These are phyloP conservation scores for Lamellibrachia columna DNA, from an alignment of 2,888 invertebrate genomes.

Conservation along the genomic window DNA sequence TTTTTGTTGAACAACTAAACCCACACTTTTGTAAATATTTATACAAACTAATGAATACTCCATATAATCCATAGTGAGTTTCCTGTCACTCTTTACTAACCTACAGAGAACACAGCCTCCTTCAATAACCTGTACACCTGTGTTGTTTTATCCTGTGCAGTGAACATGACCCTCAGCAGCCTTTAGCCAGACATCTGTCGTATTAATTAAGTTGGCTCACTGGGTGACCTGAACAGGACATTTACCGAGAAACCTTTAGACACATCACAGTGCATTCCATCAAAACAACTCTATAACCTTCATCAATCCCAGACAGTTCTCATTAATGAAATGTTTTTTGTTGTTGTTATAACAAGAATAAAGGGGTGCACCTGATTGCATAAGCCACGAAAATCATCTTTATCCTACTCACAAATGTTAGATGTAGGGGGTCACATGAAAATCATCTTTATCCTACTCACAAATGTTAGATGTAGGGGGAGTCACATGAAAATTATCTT, in stretches of 20 bases:
- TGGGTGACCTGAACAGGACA: not conserved
- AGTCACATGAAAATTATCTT: too few relatives aligned
- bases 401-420: too few relatives aligned
- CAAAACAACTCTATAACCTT: not conserved
- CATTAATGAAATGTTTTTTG: not conserved
- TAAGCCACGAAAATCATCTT: not conserved
- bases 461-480: too few relatives aligned
- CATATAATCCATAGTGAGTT: not conserved
- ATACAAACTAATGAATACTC: not conserved
- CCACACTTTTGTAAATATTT: not conserved
- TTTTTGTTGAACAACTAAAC: not conserved
- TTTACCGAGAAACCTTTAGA: constrained; percentile 2
- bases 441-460: too few relatives aligned
- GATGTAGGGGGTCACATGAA: too few relatives aligned
- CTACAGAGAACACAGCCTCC: not conserved
- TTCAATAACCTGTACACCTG: not conserved
- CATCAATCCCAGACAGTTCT: not conserved
- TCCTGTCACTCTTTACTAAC: not conserved
- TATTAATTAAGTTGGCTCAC: not conserved
- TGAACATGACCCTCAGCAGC: too few relatives aligned
- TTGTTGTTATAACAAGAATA: not conserved
- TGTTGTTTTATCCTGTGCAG: too few relatives aligned
- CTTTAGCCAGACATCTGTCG: not conserved
- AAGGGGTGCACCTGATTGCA: not conserved
- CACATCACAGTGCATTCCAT: not conserved